Evolutionary conservation across 2,797 vertebrate genomes (phyloP), one percentile per base, ranked within the genome.

Genomic region (Ciconia nigra): DNA sequence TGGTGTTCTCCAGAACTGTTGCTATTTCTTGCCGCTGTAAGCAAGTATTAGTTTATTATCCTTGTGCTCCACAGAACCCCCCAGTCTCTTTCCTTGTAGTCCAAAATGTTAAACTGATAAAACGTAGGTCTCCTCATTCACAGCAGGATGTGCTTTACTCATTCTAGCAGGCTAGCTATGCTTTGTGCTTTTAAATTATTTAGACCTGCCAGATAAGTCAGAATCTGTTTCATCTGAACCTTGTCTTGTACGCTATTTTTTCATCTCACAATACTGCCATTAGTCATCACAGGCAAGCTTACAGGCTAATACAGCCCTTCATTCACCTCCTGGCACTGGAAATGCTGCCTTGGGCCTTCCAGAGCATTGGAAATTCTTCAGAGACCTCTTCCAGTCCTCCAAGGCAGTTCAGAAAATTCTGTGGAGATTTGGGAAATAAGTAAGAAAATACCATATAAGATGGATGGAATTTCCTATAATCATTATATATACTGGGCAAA

Each of bases 111-210:
- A 89, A 97, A 95, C 62, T 95, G 57, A n/a, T 93, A 95, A 94
- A 96, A 92, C 10, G 26, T 17, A 78, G 83, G 87, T 96, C 93
- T 95, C 92, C 77, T 87, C 83, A 93, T 89, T 97, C 97, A 97
- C 87, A 97, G 94, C 72, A 96, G 88, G 93, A 90, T 96, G 55
- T 93, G 74, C 89, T 98, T 97, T 97, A 95, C 93, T 95, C 28
- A 4, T 93, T 96, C 95, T 94, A 97, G 92, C 87, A 97, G 94
- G 77, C 81, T 91, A 89, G 47, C 28, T 76, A 87, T 93, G 95
- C 96, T 97, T 98, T 97, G 77, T 97, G 96, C 91, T 97, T 96
- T 97, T 98, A 95, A 98, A 98, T 98, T 98, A 98, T 98, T 98
- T 97, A 98, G 95, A 95, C 87, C 62, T 97, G 96, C 78, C 83